A percentile compares a stretch with the other conserved stretches of the same genome.
Conservation (phyloP, 2,888 invertebrate species). For the Trichacis sp. region DNA sequence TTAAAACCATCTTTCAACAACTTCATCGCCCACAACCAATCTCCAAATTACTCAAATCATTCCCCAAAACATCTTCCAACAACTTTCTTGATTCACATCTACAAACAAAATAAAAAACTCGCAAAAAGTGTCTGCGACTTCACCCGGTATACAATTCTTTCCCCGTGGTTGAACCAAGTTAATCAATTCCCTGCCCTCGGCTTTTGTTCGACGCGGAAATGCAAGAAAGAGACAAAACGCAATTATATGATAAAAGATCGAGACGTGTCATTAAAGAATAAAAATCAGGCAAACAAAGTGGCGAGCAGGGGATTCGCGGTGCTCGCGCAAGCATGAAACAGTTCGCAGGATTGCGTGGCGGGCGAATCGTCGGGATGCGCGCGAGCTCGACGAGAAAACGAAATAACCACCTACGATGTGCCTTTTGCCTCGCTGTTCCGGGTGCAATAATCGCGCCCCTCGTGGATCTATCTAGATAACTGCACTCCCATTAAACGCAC, state of each 20-base stretch:
- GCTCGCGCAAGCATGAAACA: constrained; percentile 35
- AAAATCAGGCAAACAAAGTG: constrained; percentile 5
- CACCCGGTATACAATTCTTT: no score
- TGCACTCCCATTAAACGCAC: constrained; percentile 1
- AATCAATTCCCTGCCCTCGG: no score
- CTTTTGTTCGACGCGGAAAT: background rate
- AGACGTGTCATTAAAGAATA: constrained; percentile 3
- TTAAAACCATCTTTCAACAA: no score
- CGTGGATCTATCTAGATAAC: constrained; percentile 2
- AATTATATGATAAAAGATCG: constrained; percentile 5
- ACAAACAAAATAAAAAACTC: no score
- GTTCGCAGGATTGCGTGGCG: constrained; percentile 13
- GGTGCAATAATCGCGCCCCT: constrained; percentile 15
- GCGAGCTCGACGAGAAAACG: constrained; percentile 34
- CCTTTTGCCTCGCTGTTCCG: constrained; percentile 35
- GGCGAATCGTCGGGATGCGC: constrained; percentile 24
- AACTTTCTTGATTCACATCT: no score
- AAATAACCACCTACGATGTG: constrained; percentile 41
- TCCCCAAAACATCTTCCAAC: no score
- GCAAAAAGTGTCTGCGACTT: no score
- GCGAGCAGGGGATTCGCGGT: constrained; percentile 5
- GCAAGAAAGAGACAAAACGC: background rate
- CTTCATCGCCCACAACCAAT: no score
- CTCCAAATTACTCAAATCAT: no score
- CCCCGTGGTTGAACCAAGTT: no score